phyloP scores from a whole-genome alignment of 2,888 invertebrate genomes.

The Willowsia nigromaculata region DNA sequence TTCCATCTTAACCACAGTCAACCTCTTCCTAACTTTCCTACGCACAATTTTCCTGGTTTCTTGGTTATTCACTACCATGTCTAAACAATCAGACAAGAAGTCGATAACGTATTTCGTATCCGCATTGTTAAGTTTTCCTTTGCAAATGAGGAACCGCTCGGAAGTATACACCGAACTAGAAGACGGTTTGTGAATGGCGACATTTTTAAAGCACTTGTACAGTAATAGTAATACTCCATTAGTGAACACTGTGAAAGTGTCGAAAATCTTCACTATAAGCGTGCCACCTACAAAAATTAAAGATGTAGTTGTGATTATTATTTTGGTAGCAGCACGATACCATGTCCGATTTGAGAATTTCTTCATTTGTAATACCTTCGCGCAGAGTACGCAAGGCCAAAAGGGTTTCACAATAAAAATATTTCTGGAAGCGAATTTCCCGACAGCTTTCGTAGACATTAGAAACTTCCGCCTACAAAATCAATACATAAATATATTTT shows the following conservation, averaged over 20 bases:
- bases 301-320: not conserved
- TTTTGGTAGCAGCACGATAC: not conserved
- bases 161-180: slow-evolving; percentile 38
- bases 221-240: slow-evolving; percentile 54
- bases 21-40: slow-evolving; percentile 28
- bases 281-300: slow-evolving; percentile 38
- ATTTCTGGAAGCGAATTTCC: slow-evolving; percentile 56
- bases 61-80: slow-evolving; percentile 64
- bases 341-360: not conserved
- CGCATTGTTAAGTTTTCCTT: slow-evolving; percentile 53
- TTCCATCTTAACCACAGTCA: slow-evolving; percentile 51
- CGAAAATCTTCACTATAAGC: slow-evolving; percentile 57
- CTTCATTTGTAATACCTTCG: slow-evolving; percentile 11
- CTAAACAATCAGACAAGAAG: slow-evolving; percentile 54
- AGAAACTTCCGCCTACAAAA: slow-evolving; percentile 44
- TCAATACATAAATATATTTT: too few species aligned
- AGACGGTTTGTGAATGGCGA: slow-evolving; percentile 56
- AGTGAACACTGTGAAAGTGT: slow-evolving; percentile 56
- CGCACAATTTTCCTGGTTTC: slow-evolving; percentile 60
- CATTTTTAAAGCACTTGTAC: slow-evolving; percentile 60
- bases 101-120: slow-evolving; percentile 45
- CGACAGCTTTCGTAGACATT: slow-evolving; percentile 62
- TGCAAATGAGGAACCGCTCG: slow-evolving; percentile 60
- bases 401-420: slow-evolving; percentile 53
- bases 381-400: slow-evolving; percentile 47